Base-by-base conservation (phyloP, 1,140 invertebrate genomes). In the Drosophila pruinosa region DNA sequence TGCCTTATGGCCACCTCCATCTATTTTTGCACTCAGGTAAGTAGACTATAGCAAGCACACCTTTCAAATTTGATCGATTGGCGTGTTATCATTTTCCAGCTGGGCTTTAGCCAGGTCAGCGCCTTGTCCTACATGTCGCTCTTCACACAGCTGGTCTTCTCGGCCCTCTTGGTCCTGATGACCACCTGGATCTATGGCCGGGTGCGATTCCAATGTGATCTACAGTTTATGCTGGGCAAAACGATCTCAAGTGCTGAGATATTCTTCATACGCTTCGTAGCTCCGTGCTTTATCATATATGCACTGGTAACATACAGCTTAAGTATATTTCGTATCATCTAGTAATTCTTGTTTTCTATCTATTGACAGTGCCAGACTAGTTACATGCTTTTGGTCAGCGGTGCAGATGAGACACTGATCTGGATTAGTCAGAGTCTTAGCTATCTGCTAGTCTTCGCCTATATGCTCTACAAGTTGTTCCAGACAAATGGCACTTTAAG, bases 221-320 rank as follows among this genome's bases (percentile, higher is more conserved):
- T 97, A 1, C 93, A 96, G 88, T 95, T 96, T 77, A 97, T 97
- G 96, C 93, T 96, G 3, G 95, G 95, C 8, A 93, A 94, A 79
- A 94, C 94, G 73, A 93, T 97, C 6, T 93, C 90, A 76, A 91
- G 62, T 61, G 62, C 88, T 12, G 91, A 88, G 61, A 89, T 91
- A 15, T 85, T 77, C 48, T 48, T 78, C 4, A 78, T 91, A 69
- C 78, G 90, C 38, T 89, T 91, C 28, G 28, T 72, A 36, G 89
- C 89, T n/a, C 90, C 90, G 5, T 59, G 79, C 14, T 80, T 89
- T 67, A 19, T 91, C 12, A 63, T 56, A 4, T 8, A 89, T 0
- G 75, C 63, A 19, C 8, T 90, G 77, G 89, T 90, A 39, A 58
- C 61, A 17, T 26, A 4, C 2, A 17, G 10, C 2, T 15, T 0